Conservation (phyloP, 2,797 vertebrate species). For the Gymnopithys bicolor region DNA sequence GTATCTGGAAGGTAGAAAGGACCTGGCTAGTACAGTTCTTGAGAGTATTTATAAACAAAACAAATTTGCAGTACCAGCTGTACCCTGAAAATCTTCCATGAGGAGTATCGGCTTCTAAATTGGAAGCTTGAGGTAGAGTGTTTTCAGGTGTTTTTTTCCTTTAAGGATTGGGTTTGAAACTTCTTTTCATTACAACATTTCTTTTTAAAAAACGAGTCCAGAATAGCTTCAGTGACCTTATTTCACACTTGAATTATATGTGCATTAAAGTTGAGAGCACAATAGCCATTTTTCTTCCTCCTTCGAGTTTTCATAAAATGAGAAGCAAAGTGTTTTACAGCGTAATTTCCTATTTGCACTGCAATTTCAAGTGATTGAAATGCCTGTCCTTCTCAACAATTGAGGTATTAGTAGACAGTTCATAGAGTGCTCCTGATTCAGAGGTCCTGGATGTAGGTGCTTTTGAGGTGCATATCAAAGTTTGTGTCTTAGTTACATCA, state of each 20-base stretch:
- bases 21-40: background rate
- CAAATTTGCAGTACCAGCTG: background rate
- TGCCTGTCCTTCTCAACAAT: background rate
- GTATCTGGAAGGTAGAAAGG: background rate
- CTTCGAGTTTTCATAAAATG: background rate
- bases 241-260: background rate
- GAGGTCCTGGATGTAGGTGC: background rate
- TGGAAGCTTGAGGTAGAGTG: background rate
- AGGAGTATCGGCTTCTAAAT: background rate
- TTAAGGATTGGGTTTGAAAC: background rate
- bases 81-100: background rate
- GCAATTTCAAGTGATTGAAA: background rate
- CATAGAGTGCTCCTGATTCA: background rate
- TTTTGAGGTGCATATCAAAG: background rate
- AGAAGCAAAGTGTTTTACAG: background rate
- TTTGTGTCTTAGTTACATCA: background rate
- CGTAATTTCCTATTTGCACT: background rate
- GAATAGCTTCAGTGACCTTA: background rate
- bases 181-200: background rate
- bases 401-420: background rate
- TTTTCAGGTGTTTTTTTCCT: background rate
- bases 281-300: background rate
- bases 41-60: background rate
- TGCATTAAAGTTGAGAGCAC: background rate
- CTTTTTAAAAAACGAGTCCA: background rate